A percentile compares a stretch with the other conserved stretches of the same genome.
Evolutionary conservation across 2,888 invertebrate genomes (phyloP).

Genomic region (Cataglyphis livida): DNA sequence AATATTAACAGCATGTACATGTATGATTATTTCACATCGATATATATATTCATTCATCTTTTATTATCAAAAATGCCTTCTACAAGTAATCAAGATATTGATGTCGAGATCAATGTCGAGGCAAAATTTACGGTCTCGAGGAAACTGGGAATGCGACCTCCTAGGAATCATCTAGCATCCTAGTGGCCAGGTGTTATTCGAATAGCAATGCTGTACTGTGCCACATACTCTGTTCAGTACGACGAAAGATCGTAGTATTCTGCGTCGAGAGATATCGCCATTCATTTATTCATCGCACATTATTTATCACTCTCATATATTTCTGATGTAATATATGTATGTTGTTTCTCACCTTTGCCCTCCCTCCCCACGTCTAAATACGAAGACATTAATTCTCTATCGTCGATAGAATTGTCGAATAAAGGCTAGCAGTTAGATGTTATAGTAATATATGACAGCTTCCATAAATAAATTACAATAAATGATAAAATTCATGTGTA

Average conservation of each 20-base stretch:
- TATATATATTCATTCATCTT: background rate
- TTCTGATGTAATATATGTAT: constrained; percentile 3
- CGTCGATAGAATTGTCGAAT: background rate
- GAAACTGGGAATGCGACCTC: constrained; percentile 24
- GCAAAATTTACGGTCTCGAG: background rate
- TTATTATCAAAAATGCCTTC: background rate
- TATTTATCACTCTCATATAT: constrained; percentile 14
- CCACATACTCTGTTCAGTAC: constrained; percentile 14
- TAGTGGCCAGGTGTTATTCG: constrained; percentile 59
- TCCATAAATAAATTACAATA: background rate
- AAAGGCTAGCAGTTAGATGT: background rate
- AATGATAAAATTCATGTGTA: background rate
- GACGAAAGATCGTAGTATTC: constrained; percentile 12
- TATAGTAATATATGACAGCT: background rate
- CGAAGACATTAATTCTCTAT: constrained; percentile 12
- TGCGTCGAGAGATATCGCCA: background rate
- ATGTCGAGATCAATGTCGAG: background rate
- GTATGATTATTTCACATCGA: background rate
- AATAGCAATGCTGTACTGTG: constrained; percentile 47
- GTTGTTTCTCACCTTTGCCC: background rate
- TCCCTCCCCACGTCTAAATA: constrained; percentile 17
- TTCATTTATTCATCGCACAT: constrained; percentile 27
- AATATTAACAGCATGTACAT: background rate
- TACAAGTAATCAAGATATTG: background rate
- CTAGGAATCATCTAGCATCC: constrained; percentile 13